Base-by-base conservation (phyloP, 2,113 vertebrate genomes). In the Channa maculata region DNA sequence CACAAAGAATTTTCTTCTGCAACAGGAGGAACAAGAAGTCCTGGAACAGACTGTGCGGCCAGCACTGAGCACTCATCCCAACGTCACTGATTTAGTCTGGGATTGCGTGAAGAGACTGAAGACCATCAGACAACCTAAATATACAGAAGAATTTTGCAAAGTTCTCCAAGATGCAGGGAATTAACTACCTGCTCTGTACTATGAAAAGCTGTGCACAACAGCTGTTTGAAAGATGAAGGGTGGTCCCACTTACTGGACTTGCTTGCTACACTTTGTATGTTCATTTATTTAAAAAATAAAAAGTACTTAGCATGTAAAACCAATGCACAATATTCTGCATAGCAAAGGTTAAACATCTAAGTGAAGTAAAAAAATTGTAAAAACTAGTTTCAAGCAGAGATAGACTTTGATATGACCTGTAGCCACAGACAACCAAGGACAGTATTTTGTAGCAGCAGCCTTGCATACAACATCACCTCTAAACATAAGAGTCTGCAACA, bases 401-500 rank as follows among this genome's bases (percentile, higher is more conserved):
- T 4, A 3, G 49, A 52, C 37, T 73, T 69, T 44, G 66, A 52
- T 39, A 10, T 38, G 45, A 55, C 37, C 11, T 53, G 46, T 13
- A 15, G 52, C 6, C 33, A 39, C 24, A n/a, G n/a, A 52, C 9
- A 10, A 57, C 33, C 67, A 52, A 59, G 24, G 45, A 57, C 39
- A 5, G 6, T 41, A 5, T 24, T 65, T 4, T n/a, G 34, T 46
- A 11, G 34, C 55, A 64, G 8, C 51, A 65, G 51, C 11, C 6
- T 33, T 10, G 12, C 6, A 48, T 1, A 43, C 33, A 45, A 73
- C 3, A 5, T 59, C 48, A 41, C 5, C 39, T 48, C 37, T 33
- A 60, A 67, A 80, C 24, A 76, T 75, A 71, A 24, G 59, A 72
- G 36, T 48, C 57, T 7, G 12, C 54, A 38, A 67, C 65, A 77